Evolutionary conservation across 2,113 vertebrate species (phyloP).

Genomic region (Gambusia holbrooki): DNA sequence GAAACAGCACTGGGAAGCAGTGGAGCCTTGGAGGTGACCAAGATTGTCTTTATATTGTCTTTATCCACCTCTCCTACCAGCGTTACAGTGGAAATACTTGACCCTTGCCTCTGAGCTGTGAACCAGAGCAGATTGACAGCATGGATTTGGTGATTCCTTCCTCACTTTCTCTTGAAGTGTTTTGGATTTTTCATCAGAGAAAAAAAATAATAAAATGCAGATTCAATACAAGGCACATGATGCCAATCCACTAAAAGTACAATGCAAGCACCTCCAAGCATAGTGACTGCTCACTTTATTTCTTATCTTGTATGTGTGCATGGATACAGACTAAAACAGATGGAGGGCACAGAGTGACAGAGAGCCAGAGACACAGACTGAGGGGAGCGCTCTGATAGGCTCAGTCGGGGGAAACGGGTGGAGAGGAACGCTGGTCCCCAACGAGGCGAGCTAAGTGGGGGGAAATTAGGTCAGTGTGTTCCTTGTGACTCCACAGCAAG

Average conservation of each 20-base stretch:
- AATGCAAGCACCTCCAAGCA: constrained; percentile 8
- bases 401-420: constrained; percentile 66
- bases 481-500: constrained; percentile 71
- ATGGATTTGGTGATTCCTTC: constrained; percentile 54
- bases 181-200: background rate
- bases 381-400: constrained; percentile 62
- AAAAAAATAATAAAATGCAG: background rate
- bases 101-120: constrained; percentile 59
- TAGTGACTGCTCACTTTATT: constrained; percentile 23
- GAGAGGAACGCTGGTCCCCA: constrained; percentile 76
- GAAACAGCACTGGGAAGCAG: constrained; percentile 61
- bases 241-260: background rate
- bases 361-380: constrained; percentile 47
- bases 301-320: constrained; percentile 27
- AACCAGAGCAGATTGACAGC: constrained; percentile 57
- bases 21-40: constrained; percentile 63
- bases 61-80: constrained; percentile 72
- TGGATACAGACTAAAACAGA: constrained; percentile 50
- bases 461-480: constrained; percentile 81
- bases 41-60: constrained; percentile 49
- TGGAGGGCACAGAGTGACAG: constrained; percentile 60
- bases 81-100: constrained; percentile 78
- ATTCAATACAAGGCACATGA: background rate
- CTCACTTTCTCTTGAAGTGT: constrained; percentile 11
- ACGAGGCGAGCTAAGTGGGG: constrained; percentile 74